Evolutionary conservation across 2,888 invertebrate genomes (phyloP).

Genomic region (Terebella lapidaria): DNA sequence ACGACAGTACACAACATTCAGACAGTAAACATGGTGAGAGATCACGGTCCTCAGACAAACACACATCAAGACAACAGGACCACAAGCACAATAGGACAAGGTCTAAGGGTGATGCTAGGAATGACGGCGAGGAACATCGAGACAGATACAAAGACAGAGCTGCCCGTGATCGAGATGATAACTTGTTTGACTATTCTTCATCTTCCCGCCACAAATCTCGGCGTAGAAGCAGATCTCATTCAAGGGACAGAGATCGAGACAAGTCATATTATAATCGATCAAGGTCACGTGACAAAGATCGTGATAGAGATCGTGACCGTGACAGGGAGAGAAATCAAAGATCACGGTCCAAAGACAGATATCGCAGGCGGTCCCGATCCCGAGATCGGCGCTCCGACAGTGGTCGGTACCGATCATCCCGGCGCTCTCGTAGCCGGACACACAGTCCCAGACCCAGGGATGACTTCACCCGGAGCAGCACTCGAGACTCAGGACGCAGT

Average conservation of each 20-base stretch:
- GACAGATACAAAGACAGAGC: constrained; percentile 3
- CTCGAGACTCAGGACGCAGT: too few relatives aligned
- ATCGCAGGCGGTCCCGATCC: constrained; percentile 17
- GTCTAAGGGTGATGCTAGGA: background rate
- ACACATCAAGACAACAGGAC: too few relatives aligned
- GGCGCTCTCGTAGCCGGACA: background rate
- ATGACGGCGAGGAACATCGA: background rate
- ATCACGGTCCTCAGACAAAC: too few relatives aligned
- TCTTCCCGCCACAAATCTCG: background rate
- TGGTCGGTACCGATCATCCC: background rate
- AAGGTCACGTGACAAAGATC: constrained; percentile 4
- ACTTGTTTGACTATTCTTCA: too few relatives aligned
- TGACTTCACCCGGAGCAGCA: too few relatives aligned
- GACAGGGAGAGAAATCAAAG: background rate
- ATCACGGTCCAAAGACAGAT: constrained; percentile 19
- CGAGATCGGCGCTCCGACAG: constrained; percentile 5
- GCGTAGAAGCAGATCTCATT: background rate
- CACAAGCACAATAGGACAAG: background rate
- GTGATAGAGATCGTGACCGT: background rate
- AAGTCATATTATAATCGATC: too few relatives aligned
- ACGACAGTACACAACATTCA: too few relatives aligned
- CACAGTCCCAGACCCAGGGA: background rate
- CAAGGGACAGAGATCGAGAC: background rate
- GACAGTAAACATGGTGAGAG: too few relatives aligned
- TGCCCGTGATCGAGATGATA: background rate